A percentile compares a stretch with the other conserved stretches of the same genome.
Evolutionary conservation across 2,797 vertebrate genomes (phyloP).

Genomic region (Pangasius mekongensis): DNA sequence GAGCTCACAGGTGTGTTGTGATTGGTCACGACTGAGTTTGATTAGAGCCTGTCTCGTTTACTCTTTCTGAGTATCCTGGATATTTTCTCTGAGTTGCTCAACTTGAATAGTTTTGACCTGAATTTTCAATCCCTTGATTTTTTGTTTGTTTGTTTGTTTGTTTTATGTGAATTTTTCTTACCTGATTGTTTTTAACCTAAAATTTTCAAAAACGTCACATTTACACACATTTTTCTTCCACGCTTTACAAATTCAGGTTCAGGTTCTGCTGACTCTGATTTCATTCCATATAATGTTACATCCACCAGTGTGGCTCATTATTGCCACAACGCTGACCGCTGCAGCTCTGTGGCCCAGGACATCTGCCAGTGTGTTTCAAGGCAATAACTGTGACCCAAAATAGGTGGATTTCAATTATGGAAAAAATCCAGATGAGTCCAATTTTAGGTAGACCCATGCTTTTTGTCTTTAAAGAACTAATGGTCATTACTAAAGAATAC

Average conservation of each 20-base stretch:
- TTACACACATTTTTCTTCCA: no score
- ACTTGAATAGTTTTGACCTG: not conserved
- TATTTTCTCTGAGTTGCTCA: no score
- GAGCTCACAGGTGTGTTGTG: not conserved
- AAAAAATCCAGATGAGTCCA: not conserved
- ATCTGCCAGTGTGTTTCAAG: not conserved
- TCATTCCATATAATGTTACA: not conserved
- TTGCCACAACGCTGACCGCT: not conserved
- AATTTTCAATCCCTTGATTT: not conserved
- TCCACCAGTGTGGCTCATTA: not conserved
- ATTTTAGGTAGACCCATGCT: not conserved
- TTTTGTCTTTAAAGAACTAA: not conserved
- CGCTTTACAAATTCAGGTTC: not conserved
- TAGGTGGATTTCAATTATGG: not conserved
- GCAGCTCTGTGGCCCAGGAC: not conserved
- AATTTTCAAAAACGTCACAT: no score
- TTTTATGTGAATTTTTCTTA: no score
- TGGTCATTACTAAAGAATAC: not conserved
- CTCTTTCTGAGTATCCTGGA: conserved; percentile 21
- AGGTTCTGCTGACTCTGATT: not conserved
- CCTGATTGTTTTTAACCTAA: no score
- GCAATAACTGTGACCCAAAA: not conserved
- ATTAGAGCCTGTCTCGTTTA: conserved; percentile 19
- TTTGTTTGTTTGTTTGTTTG: not conserved
- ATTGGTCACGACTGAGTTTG: not conserved